A percentile compares a stretch with the other conserved stretches of the same genome.
Conservation (phyloP, 2,797 vertebrate species). For the Chromobotia macracanthus region DNA sequence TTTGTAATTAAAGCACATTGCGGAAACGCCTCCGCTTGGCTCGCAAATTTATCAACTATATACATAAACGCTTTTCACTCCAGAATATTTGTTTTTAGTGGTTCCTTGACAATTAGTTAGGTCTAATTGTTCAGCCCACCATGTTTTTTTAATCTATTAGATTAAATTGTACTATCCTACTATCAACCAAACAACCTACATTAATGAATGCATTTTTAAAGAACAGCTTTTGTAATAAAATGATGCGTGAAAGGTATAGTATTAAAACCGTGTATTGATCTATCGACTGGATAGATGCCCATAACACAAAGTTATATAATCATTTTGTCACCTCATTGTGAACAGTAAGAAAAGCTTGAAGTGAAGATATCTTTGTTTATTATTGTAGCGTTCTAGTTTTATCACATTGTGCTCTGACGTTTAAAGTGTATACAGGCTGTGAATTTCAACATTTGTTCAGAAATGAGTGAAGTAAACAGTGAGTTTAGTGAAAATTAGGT, state of each 20-base stretch:
- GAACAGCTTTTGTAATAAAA: neutral
- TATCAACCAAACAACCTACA: no score
- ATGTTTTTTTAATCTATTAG: no score
- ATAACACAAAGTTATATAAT: neutral
- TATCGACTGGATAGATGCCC: no score
- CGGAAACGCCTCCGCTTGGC: conserved; percentile 7
- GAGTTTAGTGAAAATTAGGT: neutral
- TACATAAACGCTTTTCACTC: neutral
- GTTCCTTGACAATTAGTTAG: neutral
- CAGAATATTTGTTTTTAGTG: neutral
- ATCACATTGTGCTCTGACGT: neutral
- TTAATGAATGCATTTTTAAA: no score
- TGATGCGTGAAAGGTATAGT: neutral
- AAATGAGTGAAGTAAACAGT: neutral
- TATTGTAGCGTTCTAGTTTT: conserved; percentile 1
- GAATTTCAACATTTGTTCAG: neutral
- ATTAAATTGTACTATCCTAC: no score
- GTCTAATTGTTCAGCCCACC: neutral
- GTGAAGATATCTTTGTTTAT: neutral
- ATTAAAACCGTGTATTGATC: neutral
- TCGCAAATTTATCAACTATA: neutral
- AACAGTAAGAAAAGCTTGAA: neutral
- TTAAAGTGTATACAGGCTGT: neutral
- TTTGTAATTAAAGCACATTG: conserved; percentile 43
- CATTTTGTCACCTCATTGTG: neutral